Evolutionary conservation across 30 jellyfish, hydroid and myxozoan species (phyloP).

Genomic region (Pseudorhiza aurosa): DNA sequence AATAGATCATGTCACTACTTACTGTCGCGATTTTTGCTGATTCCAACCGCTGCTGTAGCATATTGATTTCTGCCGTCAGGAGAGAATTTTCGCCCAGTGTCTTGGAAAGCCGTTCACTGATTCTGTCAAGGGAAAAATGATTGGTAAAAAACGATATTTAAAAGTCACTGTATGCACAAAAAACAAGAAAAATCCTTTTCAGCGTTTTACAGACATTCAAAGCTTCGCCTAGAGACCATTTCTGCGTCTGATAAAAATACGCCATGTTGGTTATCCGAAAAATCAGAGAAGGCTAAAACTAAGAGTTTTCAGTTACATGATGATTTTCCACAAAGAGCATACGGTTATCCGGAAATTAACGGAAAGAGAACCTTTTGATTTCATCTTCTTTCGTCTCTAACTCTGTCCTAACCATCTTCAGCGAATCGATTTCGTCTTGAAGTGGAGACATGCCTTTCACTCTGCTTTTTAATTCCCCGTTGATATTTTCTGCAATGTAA

Average conservation of each 20-base stretch:
- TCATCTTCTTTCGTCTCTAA: slow-evolving; percentile 15
- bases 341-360: too few relatives aligned
- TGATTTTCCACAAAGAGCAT: too few relatives aligned
- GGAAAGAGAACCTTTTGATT: slow-evolving; percentile 29
- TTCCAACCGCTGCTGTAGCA: neutral
- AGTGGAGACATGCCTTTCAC: slow-evolving; percentile 1
- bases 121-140: neutral
- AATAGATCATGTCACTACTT: too few relatives aligned
- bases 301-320: too few relatives aligned
- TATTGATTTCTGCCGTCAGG: slow-evolving; percentile 8
- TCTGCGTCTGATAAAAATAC: too few relatives aligned
- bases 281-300: too few relatives aligned
- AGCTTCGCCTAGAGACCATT: too few relatives aligned
- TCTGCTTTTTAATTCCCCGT: slow-evolving; percentile 14
- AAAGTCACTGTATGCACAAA: too few relatives aligned
- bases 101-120: neutral
- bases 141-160: too few relatives aligned
- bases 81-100: slow-evolving; percentile 8
- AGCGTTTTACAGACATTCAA: too few relatives aligned
- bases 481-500: slow-evolving; percentile 6
- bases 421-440: slow-evolving; percentile 31
- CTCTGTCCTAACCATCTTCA: slow-evolving; percentile 12
- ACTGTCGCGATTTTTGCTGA: slow-evolving; percentile 17
- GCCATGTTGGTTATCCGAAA: too few relatives aligned
- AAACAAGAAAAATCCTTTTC: too few relatives aligned